Evolutionary conservation across 1,140 invertebrate genomes (phyloP).

Genomic region (Drosophila sucinea): DNA sequence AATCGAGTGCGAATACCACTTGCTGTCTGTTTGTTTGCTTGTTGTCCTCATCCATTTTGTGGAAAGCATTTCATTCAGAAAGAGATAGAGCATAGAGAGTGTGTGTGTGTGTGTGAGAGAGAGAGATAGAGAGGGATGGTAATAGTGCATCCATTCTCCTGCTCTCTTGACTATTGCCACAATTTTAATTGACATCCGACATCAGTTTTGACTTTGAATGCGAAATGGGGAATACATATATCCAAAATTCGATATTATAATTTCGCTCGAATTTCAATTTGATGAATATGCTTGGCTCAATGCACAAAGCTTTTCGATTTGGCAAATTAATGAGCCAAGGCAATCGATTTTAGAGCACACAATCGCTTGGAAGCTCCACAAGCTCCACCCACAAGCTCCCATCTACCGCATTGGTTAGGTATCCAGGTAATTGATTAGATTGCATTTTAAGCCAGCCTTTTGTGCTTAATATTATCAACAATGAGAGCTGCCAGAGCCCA

Average conservation of each 20-base stretch:
- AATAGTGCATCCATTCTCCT: slow-evolving; percentile 41
- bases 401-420: background rate
- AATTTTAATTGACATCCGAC: slow-evolving; percentile 73
- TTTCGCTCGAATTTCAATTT: slow-evolving; percentile 48
- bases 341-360: slow-evolving; percentile 30
- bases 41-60: slow-evolving; percentile 13
- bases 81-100: slow-evolving; percentile 27
- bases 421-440: slow-evolving; percentile 55
- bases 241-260: slow-evolving; percentile 40
- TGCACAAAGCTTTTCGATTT: slow-evolving; percentile 26
- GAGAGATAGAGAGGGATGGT: background rate
- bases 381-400: background rate
- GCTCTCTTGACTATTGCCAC: slow-evolving; percentile 70
- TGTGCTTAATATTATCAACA: slow-evolving; percentile 6
- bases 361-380: background rate
- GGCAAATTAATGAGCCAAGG: slow-evolving; percentile 56
- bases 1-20: slow-evolving; percentile 40
- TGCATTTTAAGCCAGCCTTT: slow-evolving; percentile 29
- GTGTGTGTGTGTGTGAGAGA: background rate
- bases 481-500: slow-evolving; percentile 5
- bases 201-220: slow-evolving; percentile 48
- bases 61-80: slow-evolving; percentile 34
- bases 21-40: slow-evolving; percentile 36
- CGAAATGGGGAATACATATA: slow-evolving; percentile 25
- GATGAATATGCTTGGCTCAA: slow-evolving; percentile 54